These are phyloP conservation scores for Lepidotrigona ventralis DNA, from an alignment of 1,140 invertebrate species.

Conservation along the genomic window DNA sequence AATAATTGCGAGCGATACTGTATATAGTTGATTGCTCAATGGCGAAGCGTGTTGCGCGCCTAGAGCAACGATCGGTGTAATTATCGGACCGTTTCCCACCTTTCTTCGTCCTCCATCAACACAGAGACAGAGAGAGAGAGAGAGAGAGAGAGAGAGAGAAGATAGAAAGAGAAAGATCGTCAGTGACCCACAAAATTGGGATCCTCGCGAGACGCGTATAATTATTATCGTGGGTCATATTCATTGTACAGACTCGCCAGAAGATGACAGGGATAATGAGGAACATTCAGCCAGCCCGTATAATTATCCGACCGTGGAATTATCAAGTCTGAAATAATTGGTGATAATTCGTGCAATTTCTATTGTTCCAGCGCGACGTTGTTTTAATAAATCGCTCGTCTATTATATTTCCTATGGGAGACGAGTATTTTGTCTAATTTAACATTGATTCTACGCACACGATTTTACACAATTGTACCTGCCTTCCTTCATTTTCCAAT, in stretches of 20 bases:
- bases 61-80: constrained; percentile 67
- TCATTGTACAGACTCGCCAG: constrained; percentile 14
- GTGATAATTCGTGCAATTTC: constrained; percentile 22
- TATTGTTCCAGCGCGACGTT: constrained; percentile 1
- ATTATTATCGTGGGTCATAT: constrained; percentile 35
- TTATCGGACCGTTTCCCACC: constrained; percentile 63
- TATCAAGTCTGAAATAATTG: constrained; percentile 28
- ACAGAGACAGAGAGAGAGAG: background rate
- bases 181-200: constrained; percentile 53
- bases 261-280: constrained; percentile 16
- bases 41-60: constrained; percentile 56
- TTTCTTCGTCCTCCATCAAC: constrained; percentile 23
- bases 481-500: too few relatives aligned
- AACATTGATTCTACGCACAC: background rate
- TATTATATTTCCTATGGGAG: background rate
- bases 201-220: constrained; percentile 25
- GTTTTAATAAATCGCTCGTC: background rate
- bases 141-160: background rate
- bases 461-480: too few relatives aligned
- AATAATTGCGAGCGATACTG: background rate
- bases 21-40: constrained; percentile 60
- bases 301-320: constrained; percentile 22
- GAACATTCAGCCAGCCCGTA: background rate
- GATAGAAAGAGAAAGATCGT: background rate
- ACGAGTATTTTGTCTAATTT: background rate